Evolutionary conservation across 2,888 invertebrate genomes (phyloP).

Genomic region (Boloria selene): DNA sequence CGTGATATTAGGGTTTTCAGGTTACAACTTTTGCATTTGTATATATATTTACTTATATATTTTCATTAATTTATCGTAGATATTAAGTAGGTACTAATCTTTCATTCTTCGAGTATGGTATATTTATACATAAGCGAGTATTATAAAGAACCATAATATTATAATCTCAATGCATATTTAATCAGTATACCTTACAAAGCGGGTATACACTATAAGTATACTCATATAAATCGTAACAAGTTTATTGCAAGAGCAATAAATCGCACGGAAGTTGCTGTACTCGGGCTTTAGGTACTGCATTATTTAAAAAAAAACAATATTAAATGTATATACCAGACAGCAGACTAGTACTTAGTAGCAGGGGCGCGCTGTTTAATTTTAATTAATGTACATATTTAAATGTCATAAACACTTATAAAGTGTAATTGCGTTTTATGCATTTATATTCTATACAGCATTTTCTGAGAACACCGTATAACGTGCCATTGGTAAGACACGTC

Average conservation of each 20-base stretch:
- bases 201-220: neutral
- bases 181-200: constrained; percentile 1
- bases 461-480: neutral
- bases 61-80: no score
- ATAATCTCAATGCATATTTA: neutral
- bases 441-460: neutral
- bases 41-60: neutral
- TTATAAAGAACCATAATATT: neutral
- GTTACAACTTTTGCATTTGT: constrained; percentile 1
- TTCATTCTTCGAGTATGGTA: no score
- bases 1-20: constrained; percentile 15
- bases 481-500: constrained; percentile 7
- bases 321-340: neutral
- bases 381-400: no score
- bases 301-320: constrained; percentile 16
- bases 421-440: no score
- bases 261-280: constrained; percentile 31
- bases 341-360: no score
- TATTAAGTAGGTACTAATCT: no score
- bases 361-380: no score
- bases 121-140: no score
- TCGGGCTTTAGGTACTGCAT: constrained; percentile 20
- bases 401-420: no score
- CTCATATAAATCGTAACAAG: constrained; percentile 27
- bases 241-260: constrained; percentile 32